Evolutionary conservation across 2,113 vertebrate species (phyloP), one percentile per base, ranked within the genome.

Genomic region (Caretta caretta): DNA sequence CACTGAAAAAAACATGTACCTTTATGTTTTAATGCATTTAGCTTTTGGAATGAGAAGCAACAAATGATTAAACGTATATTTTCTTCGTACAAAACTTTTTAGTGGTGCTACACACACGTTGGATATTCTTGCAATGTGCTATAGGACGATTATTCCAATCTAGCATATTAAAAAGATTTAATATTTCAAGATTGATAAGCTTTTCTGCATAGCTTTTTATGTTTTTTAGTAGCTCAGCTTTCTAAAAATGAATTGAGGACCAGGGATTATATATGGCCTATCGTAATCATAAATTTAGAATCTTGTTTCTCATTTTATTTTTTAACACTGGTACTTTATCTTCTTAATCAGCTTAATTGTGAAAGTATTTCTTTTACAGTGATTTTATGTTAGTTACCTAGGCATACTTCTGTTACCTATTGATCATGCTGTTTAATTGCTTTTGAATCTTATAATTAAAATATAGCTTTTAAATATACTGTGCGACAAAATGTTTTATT

Each of bases 361-460:
- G 14, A 92, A 93, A 93, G 91, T 59, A 88, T 2, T 3, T 13
- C 5, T 90, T 87, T 92, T 84, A 31, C 76, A 92, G 16, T 75
- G 3, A 3, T 50, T 95, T 62, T 14, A 49, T 96, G 87, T 69
- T 89, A 78, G 25, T 80, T 88, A 85, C 10, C 31, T 59, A 65
- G 65, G 42, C 12, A 83, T 96, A 57, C 90, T 96, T 97, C 49
- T 91, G 35, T 84, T 49, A 83, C 3, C 8, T 59, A 6, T 51
- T 89, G 12, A 84, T 90, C 22, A 75, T 31, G 6, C 88, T 92
- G 62, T 1, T 25, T 12, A 9, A 42, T 20, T 84, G 46, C 10
- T 54, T 95, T 94, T 84, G 50, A 87, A 87, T 2, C 8, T 78
- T 5, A 38, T 53, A 51, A 81, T 81, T 90, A 57, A 93, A 87